Evolutionary conservation across 1,140 invertebrate genomes (phyloP).

Genomic region (Hylyphantes graminicola): DNA sequence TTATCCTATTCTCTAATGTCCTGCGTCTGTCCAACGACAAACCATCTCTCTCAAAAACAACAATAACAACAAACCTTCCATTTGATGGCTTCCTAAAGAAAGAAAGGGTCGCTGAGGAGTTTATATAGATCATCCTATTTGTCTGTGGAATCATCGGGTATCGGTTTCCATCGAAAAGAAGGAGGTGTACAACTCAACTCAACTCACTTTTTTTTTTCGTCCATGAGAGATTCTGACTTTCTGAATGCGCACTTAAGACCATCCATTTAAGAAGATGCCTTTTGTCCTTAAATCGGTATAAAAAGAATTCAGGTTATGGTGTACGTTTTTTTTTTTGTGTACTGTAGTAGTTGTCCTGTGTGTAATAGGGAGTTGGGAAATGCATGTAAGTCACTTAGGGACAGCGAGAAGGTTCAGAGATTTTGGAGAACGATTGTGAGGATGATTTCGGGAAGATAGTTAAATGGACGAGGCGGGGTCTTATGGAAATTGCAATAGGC

Average conservation of each 20-base stretch:
- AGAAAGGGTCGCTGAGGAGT: conserved; percentile 30
- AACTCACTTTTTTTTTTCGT: not conserved
- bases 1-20: conserved; percentile 24
- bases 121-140: conserved; percentile 55
- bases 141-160: conserved; percentile 45
- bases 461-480: conserved; percentile 6
- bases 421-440: not conserved
- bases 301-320: not conserved
- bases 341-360: conserved; percentile 1
- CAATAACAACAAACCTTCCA: conserved; percentile 36
- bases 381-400: conserved; percentile 24
- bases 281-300: conserved; percentile 19
- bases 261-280: conserved; percentile 30
- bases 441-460: not conserved
- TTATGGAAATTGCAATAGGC: too few relatives aligned
- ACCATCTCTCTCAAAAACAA: not conserved
- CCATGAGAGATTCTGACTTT: not conserved
- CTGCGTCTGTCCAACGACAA: conserved; percentile 14
- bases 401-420: not conserved
- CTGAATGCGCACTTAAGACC: conserved; percentile 29
- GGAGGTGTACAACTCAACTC: not conserved
- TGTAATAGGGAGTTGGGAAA: conserved; percentile 18
- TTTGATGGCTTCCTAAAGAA: conserved; percentile 34
- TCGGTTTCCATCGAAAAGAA: conserved; percentile 18
- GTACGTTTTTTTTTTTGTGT: conserved; percentile 8